A percentile compares a stretch with the other conserved stretches of the same genome.
These are phyloP conservation scores for Smittia aterrima DNA, from an alignment of 2,888 invertebrate species.

Conservation along the genomic window DNA sequence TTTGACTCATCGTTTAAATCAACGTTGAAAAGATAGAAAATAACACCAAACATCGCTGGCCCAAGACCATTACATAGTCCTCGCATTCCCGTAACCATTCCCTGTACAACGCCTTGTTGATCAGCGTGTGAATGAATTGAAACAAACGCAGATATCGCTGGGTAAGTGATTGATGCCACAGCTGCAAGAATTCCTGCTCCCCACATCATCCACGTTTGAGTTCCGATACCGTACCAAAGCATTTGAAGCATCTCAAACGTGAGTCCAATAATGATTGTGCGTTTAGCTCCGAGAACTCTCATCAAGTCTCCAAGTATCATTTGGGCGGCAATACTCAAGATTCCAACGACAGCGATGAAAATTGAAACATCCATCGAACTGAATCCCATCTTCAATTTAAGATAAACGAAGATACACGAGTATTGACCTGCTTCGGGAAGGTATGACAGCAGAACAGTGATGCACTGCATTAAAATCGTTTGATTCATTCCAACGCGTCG, in stretches of 20 bases:
- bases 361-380: slow-evolving; percentile 92
- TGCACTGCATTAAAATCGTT: slow-evolving; percentile 93
- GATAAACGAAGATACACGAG: slow-evolving; percentile 98
- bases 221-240: slow-evolving; percentile 53
- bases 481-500: slow-evolving; percentile 91
- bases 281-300: slow-evolving; percentile 86
- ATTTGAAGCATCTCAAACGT: slow-evolving; percentile 95
- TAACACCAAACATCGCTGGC: slow-evolving; percentile 96
- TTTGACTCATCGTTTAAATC: slow-evolving; percentile 80
- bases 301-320: slow-evolving; percentile 80
- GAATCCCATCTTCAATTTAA: slow-evolving; percentile 96
- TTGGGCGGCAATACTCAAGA: slow-evolving; percentile 94
- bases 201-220: slow-evolving; percentile 59
- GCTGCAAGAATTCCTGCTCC: slow-evolving; percentile 95
- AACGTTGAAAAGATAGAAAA: slow-evolving; percentile 98
- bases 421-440: slow-evolving; percentile 98
- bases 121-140: slow-evolving; percentile 97
- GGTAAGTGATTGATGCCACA: slow-evolving; percentile 95
- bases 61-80: slow-evolving; percentile 97
- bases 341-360: slow-evolving; percentile 95
- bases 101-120: slow-evolving; percentile 91
- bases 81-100: slow-evolving; percentile 98
- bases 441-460: slow-evolving; percentile 96
- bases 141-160: slow-evolving; percentile 97
- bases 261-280: slow-evolving; percentile 95